Evolutionary conservation across 2,888 invertebrate species (phyloP), one percentile per base, ranked within the genome.

Genomic region (Rhagium mordax): DNA sequence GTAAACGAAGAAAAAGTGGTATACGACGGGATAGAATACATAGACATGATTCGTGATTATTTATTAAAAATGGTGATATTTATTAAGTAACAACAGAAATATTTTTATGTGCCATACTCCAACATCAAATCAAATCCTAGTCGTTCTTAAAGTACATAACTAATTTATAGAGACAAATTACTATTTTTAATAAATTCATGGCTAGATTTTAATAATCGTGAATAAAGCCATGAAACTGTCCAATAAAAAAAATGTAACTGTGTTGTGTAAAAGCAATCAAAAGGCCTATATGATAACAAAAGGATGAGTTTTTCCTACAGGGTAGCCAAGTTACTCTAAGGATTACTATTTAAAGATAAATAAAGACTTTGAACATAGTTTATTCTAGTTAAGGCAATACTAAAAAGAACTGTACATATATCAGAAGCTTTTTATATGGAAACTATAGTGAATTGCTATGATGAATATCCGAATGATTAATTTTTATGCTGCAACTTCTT

Each of bases 1-100:
- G 96, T 74, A 95, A 96, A 87, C 91, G 96, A 72, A 90, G 96
- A 87, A 94, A 94, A 92, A 94, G 93, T 86, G 93, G 93, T 76
- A 88, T 87, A 71, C 85, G 88, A 68, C 85, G 89, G 61, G 87
- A 86, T 78, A 86, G 90, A 79, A 85, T 87, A 77, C 90, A 90
- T 83, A 87, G 90, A 81, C 91, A 91, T 84, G 90, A 90, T 77
- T 90, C 90, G 89, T 90, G 90, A 90, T 89, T 88, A 76, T 71
- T 66, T 74, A 75, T 76, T 73, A 74, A 75, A 76, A 77, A 71
- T 76, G 78, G 80, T 81, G 81, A 83, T 82, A 81, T 77, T 77
- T 71, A 77, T 71, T 78, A 78, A 79, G 70, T 74, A 82, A 75
- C 81, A 83, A 79, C 78, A 83, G 76, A 83, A 83, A 85, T 85